Conservation (phyloP, 2,113 vertebrate species). For the Embiotoca jacksoni region DNA sequence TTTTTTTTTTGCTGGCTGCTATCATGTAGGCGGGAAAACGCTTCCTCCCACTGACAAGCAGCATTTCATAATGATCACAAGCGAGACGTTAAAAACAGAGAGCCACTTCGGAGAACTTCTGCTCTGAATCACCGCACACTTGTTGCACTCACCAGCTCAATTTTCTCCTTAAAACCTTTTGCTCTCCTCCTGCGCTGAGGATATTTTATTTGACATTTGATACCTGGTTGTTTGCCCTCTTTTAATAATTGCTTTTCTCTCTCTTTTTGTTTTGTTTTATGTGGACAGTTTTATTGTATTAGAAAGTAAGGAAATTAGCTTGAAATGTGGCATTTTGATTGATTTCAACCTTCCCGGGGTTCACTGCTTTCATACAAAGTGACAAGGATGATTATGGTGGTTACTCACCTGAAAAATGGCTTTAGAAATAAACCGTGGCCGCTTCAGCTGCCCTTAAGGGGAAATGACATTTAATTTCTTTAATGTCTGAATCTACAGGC, state of each 20-base stretch:
- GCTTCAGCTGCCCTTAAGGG: not conserved
- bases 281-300: not conserved
- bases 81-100: conserved; percentile 11
- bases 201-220: conserved; percentile 57
- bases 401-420: not conserved
- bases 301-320: not conserved
- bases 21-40: conserved; percentile 50
- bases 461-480: not conserved
- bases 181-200: not conserved
- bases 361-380: conserved; percentile 14
- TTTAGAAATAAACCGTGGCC: conserved; percentile 9
- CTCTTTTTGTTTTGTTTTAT: not conserved
- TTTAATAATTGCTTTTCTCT: conserved; percentile 59
- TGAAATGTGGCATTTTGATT: conserved; percentile 1
- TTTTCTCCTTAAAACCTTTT: not conserved
- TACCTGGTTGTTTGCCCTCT: conserved; percentile 24
- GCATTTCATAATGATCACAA: conserved; percentile 57
- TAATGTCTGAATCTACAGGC: not conserved
- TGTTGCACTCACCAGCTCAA: conserved; percentile 10
- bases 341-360: not conserved
- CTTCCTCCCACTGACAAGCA: conserved; percentile 47
- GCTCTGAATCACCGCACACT: conserved; percentile 12
- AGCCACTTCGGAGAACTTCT: conserved; percentile 1
- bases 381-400: not conserved
- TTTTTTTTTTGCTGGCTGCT: not conserved